phyloP scores from a whole-genome alignment of 2,113 vertebrate species.

The Edolisoma coerulescens region DNA sequence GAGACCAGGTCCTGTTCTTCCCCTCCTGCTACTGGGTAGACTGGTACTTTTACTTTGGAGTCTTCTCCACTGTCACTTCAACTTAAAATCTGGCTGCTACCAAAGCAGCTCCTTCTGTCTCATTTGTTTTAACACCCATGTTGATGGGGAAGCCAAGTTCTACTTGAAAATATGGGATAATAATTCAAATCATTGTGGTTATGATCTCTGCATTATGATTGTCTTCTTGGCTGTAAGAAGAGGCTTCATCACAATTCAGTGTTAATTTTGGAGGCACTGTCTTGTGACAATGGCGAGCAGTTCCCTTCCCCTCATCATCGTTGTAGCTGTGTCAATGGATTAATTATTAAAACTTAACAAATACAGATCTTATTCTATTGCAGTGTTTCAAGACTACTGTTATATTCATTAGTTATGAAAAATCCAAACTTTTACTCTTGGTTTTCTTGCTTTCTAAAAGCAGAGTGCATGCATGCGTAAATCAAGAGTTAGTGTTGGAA shows the following conservation, averaged over 20 bases:
- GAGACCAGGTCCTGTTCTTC: not conserved
- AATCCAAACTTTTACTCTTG: not conserved
- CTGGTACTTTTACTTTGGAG: not conserved
- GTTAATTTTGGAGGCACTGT: not conserved
- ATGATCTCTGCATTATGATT: not conserved
- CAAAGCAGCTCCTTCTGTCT: not conserved
- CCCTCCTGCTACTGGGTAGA: not conserved
- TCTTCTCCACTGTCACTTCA: not conserved
- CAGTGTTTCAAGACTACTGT: not conserved
- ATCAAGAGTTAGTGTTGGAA: not conserved
- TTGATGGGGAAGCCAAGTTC: not conserved
- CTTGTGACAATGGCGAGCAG: not conserved
- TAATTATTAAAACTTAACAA: not conserved
- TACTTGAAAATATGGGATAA: not conserved
- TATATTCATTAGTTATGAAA: not conserved
- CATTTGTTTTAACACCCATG: not conserved
- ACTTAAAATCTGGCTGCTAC: not conserved
- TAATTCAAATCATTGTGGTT: not conserved
- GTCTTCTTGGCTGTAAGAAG: not conserved
- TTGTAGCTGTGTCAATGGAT: fast-evolving
- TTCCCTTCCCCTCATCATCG: not conserved
- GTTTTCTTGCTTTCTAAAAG: not conserved
- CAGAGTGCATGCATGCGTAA: not conserved
- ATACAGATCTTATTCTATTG: not conserved
- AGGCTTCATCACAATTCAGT: not conserved